Evolutionary conservation across 2,113 vertebrate genomes (phyloP).

Genomic region (Donacobius atricapilla): DNA sequence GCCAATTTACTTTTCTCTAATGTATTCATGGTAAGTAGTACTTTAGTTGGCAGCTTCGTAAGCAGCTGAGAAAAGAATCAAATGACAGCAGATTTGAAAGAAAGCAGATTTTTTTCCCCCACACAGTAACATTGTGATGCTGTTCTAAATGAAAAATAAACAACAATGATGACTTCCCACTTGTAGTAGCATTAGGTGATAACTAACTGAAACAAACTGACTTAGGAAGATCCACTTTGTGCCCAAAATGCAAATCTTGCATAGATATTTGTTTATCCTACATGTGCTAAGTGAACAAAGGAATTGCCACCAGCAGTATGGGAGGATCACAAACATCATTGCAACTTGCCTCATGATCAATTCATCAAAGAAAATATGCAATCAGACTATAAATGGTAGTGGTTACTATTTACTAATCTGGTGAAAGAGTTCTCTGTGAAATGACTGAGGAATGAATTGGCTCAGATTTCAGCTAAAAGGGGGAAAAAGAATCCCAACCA

Average conservation of each 20-base stretch:
- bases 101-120: not conserved
- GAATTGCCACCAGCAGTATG: not conserved
- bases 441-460: not conserved
- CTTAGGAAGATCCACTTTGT: not conserved
- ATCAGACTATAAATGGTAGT: not conserved
- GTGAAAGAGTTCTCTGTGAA: not conserved
- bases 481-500: not conserved
- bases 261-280: not conserved
- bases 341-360: not conserved
- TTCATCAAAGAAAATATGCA: not conserved
- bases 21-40: not conserved
- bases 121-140: not conserved
- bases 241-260: not conserved
- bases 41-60: not conserved
- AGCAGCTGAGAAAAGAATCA: not conserved
- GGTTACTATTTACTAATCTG: not conserved
- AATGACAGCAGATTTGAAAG: not conserved
- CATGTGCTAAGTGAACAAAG: not conserved
- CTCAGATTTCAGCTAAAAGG: not conserved
- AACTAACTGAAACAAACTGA: not conserved
- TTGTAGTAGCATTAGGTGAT: not conserved
- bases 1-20: slow-evolving; percentile 14
- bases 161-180: not conserved
- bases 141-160: not conserved
- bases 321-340: not conserved